Evolutionary conservation across 2,888 invertebrate species (phyloP), one percentile per base, ranked within the genome.

Genomic region (Aporophyla lueneburgensis): DNA sequence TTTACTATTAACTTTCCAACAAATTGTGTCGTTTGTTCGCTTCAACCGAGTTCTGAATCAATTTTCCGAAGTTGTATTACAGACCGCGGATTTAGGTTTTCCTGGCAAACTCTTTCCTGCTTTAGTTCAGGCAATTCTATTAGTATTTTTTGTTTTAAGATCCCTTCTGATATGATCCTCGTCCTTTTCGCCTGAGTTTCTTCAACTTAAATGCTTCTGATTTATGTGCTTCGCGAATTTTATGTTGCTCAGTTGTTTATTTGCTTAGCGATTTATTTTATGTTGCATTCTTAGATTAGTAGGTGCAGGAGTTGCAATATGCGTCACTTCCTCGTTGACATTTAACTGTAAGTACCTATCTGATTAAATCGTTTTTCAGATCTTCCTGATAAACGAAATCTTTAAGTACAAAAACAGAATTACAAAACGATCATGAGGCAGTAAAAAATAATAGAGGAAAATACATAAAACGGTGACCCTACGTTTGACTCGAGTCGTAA

Each of bases 1-100:
- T 88, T 89, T 88, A 86, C 87, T 87, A 88, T 89, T 88, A 88
- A 91, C 92, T 92, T 92, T 91, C 91, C 87, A 91, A 90, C 85
- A 87, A 86, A 87, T 88, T 82, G 84, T 87, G 83, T 72, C 58
- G 80, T 86, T 87, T 86, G 83, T 87, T 83, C 74, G 73, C 75
- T 85, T 87, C 72, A 80, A 86, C 74, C 71, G 72, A 85, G 81
- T 76, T 86, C 82, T 77, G 74, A 80, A 78, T 74, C 66, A 71
- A 83, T 82, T 86, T 85, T 80, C 73, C 71, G 40, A 77, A 79
- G 75, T 67, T 74, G 27, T 53, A 53, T 74, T 78, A 76, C 67
- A 72, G 43, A 70, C 21, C n/a, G 27, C 16, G 49, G 49, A 67
- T 78, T 73, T 24, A 75, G 49, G 49, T 80, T 75, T 76, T 73